Evolutionary conservation across 1,140 invertebrate genomes (phyloP).

Genomic region (Battus philenor): DNA sequence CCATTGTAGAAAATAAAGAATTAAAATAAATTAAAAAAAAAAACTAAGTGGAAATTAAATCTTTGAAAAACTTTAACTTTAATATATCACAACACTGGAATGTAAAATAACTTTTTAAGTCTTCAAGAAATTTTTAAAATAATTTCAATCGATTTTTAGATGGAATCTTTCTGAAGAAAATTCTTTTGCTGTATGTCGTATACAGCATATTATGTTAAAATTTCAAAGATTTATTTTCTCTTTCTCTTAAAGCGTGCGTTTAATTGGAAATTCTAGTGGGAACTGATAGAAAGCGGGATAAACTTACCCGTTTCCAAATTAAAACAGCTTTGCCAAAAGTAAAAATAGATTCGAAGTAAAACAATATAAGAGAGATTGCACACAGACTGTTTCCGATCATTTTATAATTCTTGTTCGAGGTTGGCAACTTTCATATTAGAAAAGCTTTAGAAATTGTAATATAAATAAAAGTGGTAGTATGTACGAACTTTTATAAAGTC

Average conservation of each 20-base stretch:
- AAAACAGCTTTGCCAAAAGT: constrained; percentile 38
- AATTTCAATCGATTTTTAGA: constrained; percentile 33
- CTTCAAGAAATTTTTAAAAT: too few species aligned
- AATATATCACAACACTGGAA: constrained; percentile 46
- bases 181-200: constrained; percentile 42
- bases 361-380: constrained; percentile 29
- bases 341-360: constrained; percentile 36
- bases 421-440: neutral
- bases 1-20: constrained; percentile 35
- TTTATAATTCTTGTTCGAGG: constrained; percentile 5
- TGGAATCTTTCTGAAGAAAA: constrained; percentile 39
- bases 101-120: constrained; percentile 23
- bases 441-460: too few species aligned
- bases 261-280: constrained; percentile 15
- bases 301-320: constrained; percentile 7
- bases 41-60: constrained; percentile 20
- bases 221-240: constrained; percentile 14
- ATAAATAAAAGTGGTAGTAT: too few species aligned
- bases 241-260: constrained; percentile 26
- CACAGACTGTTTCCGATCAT: constrained; percentile 3
- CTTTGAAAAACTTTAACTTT: constrained; percentile 16
- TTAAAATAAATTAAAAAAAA: constrained; percentile 21
- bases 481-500: too few species aligned
- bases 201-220: constrained; percentile 48
- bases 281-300: constrained; percentile 30